Conservation (phyloP, 2,797 vertebrate genomes). For the Sebastes hubbsi region DNA sequence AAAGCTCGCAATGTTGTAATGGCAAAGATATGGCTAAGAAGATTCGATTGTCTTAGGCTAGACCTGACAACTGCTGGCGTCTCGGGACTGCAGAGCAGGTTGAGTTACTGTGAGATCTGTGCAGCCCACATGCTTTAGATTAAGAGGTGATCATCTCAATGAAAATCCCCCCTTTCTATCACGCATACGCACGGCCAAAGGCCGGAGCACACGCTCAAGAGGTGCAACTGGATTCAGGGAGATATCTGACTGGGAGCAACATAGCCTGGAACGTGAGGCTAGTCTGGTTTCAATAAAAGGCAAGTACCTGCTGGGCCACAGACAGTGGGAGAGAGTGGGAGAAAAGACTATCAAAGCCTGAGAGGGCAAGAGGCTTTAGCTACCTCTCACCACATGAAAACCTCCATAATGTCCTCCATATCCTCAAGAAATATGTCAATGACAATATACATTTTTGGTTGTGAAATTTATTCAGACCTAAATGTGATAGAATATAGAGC, state of each 20-base stretch:
- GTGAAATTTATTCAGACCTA: constrained; percentile 12
- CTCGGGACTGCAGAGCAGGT: constrained; percentile 56
- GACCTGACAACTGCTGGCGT: constrained; percentile 64
- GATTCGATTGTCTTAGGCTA: constrained; percentile 67
- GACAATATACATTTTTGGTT: constrained; percentile 4
- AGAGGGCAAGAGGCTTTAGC: constrained; percentile 53
- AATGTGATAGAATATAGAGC: background rate
- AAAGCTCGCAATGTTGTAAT: constrained; percentile 65
- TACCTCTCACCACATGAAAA: constrained; percentile 62
- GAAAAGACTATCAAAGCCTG: constrained; percentile 54
- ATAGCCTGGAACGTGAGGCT: constrained; percentile 52
- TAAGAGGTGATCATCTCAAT: constrained; percentile 83
- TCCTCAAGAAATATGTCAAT: constrained; percentile 31
- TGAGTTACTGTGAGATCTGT: constrained; percentile 66
- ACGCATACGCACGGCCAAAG: constrained; percentile 64
- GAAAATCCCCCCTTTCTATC: constrained; percentile 69
- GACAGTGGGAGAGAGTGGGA: constrained; percentile 53
- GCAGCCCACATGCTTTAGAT: constrained; percentile 84
- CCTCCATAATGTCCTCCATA: constrained; percentile 37
- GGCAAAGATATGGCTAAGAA: constrained; percentile 58
- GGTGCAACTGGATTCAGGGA: constrained; percentile 70
- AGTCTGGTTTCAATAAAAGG: constrained; percentile 79
- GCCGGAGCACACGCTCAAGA: constrained; percentile 58
- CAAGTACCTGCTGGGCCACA: constrained; percentile 76
- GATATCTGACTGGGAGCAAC: constrained; percentile 66